Percentiles rank a stretch among this genome's conserved stretches.
phyloP scores from a whole-genome alignment of 2,113 vertebrate genomes.

The Ahaetulla prasina region DNA sequence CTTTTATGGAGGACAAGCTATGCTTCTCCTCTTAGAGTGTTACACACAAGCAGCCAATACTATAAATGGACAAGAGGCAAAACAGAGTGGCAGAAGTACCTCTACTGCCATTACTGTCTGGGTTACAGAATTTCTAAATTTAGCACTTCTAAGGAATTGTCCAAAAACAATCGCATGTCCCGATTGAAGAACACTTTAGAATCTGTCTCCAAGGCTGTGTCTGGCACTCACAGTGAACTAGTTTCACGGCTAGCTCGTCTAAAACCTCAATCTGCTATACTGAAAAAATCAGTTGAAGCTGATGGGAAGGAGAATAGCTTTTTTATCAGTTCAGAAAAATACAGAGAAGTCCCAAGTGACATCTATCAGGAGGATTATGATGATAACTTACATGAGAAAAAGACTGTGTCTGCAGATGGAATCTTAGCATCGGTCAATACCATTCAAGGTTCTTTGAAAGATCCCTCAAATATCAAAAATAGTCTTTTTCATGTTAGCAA shows the following conservation, averaged over 20 bases:
- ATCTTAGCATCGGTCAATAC: neutral
- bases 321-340: slow-evolving; percentile 53
- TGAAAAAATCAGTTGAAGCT: slow-evolving; percentile 60
- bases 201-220: slow-evolving; percentile 88
- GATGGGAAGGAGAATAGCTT: slow-evolving; percentile 28
- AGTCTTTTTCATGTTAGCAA: slow-evolving; percentile 81
- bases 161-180: slow-evolving; percentile 81
- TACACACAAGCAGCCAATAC: slow-evolving; percentile 62
- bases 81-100: slow-evolving; percentile 62
- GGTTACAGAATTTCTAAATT: slow-evolving; percentile 72
- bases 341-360: slow-evolving; percentile 50
- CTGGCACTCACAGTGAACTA: slow-evolving; percentile 82
- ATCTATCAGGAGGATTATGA: slow-evolving; percentile 59
- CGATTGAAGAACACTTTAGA: slow-evolving; percentile 86
- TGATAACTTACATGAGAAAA: slow-evolving; percentile 40
- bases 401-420: slow-evolving; percentile 42
- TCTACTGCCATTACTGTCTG: slow-evolving; percentile 61
- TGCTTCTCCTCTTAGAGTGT: slow-evolving; percentile 56
- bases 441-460: slow-evolving; percentile 37
- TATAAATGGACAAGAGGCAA: slow-evolving; percentile 65
- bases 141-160: slow-evolving; percentile 76
- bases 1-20: slow-evolving; percentile 58
- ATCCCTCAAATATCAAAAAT: slow-evolving; percentile 53
- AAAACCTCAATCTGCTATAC: slow-evolving; percentile 70
- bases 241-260: slow-evolving; percentile 80